Conservation (phyloP, 2,113 vertebrate species). For the Gobius niger region DNA sequence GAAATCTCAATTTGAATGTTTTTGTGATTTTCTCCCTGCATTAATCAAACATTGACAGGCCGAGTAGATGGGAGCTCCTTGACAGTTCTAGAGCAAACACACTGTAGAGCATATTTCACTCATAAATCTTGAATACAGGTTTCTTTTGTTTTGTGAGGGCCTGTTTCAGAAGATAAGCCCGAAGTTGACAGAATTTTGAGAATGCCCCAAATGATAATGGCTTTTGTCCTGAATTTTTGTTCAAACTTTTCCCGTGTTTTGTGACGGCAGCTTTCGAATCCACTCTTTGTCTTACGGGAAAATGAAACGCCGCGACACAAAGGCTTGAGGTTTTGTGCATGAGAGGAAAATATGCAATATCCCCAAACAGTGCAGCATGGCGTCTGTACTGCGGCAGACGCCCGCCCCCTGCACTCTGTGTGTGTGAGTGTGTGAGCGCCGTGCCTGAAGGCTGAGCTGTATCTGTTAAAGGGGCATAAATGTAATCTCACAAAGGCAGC, state of each 20-base stretch:
- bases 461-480: slow-evolving; percentile 46
- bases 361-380: not conserved
- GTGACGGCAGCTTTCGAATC: not conserved
- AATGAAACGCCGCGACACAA: not conserved
- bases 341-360: not conserved
- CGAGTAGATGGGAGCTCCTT: not conserved
- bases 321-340: slow-evolving; percentile 3
- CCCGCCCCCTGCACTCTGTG: not conserved
- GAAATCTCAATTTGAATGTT: too few relatives aligned
- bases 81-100: slow-evolving; percentile 3
- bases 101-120: not conserved
- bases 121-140: not conserved
- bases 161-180: not conserved
- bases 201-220: not conserved
- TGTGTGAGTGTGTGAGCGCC: slow-evolving; percentile 1
- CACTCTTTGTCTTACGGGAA: slow-evolving; percentile 8
- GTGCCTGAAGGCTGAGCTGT: slow-evolving; percentile 16
- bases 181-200: slow-evolving; percentile 3
- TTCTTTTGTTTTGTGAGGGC: not conserved
- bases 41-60: not conserved
- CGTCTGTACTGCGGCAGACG: not conserved
- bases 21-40: not conserved
- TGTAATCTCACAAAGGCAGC: slow-evolving; percentile 52
- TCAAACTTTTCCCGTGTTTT: slow-evolving; percentile 5
- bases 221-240: slow-evolving; percentile 6